These are phyloP conservation scores for Ptilodon capucinus DNA, from an alignment of 2,888 invertebrate species.

Conservation along the genomic window DNA sequence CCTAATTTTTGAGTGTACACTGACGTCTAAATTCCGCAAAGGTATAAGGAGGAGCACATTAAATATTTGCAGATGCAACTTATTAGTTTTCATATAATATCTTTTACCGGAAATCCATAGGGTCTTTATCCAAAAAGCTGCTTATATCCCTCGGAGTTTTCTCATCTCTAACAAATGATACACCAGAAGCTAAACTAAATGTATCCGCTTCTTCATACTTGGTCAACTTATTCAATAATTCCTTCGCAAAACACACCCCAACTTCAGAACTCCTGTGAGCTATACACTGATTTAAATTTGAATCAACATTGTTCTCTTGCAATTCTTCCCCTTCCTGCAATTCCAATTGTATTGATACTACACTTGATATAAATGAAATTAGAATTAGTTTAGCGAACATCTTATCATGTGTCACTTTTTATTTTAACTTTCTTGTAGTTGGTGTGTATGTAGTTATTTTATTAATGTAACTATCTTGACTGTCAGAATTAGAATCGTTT, in stretches of 20 bases:
- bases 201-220: conserved; percentile 85
- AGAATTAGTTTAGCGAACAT: conserved; percentile 14
- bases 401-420: conserved; percentile 1
- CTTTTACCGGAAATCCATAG: conserved; percentile 86
- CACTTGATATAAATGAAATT: conserved; percentile 24
- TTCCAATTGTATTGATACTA: conserved; percentile 52
- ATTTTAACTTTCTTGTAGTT: no score
- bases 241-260: conserved; percentile 86
- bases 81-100: neutral
- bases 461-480: no score
- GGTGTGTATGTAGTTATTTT: neutral
- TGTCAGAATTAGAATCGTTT: no score
- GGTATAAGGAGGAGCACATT: no score
- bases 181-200: conserved; percentile 85
- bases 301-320: conserved; percentile 56
- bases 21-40: no score
- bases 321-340: conserved; percentile 66
- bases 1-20: no score
- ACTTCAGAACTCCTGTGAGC: conserved; percentile 67
- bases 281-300: conserved; percentile 69
- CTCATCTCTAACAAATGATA: conserved; percentile 85
- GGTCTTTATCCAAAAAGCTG: conserved; percentile 87
- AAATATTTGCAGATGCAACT: no score
- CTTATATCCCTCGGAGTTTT: conserved; percentile 85
- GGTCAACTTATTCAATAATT: conserved; percentile 85